These are phyloP conservation scores for Syngnathus rostellatus DNA, from an alignment of 2,797 vertebrate genomes.

Conservation along the genomic window DNA sequence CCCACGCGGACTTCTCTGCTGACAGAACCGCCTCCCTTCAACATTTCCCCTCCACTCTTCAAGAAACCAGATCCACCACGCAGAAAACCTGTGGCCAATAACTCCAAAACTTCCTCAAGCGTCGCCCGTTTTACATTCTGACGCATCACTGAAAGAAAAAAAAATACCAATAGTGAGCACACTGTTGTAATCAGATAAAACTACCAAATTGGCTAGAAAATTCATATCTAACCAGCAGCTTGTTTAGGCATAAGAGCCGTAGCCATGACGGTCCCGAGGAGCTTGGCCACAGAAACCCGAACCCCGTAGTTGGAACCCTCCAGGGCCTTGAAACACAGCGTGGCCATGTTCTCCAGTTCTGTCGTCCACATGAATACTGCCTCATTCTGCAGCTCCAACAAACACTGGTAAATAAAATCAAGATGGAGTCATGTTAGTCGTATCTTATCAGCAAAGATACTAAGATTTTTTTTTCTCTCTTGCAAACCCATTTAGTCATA, in stretches of 20 bases:
- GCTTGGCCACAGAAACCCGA: constrained; percentile 89
- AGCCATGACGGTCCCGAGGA: constrained; percentile 94
- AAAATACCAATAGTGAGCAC: not conserved
- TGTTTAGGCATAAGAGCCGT: constrained; percentile 96
- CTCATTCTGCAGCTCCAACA: constrained; percentile 95
- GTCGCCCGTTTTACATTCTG: constrained; percentile 96
- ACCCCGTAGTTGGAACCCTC: constrained; percentile 98
- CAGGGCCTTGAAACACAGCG: constrained; percentile 90
- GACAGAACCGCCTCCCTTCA: constrained; percentile 94
- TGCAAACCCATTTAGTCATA: not conserved
- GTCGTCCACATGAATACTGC: constrained; percentile 99
- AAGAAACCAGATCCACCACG: constrained; percentile 94
- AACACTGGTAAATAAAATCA: constrained; percentile 67
- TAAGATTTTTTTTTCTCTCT: not conserved
- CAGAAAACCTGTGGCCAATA: constrained; percentile 94
- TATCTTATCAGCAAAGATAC: not conserved
- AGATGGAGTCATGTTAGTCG: not conserved
- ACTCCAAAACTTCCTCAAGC: constrained; percentile 92
- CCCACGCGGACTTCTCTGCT: constrained; percentile 98
- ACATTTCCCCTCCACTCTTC: constrained; percentile 96
- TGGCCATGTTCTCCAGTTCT: constrained; percentile 93
- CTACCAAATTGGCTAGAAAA: not conserved
- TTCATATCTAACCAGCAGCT: constrained; percentile 76
- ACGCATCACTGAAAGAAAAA: constrained; percentile 80
- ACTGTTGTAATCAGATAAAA: not conserved